phyloP scores from a whole-genome alignment of 2,888 invertebrate species.

The Eristalis tenax region DNA sequence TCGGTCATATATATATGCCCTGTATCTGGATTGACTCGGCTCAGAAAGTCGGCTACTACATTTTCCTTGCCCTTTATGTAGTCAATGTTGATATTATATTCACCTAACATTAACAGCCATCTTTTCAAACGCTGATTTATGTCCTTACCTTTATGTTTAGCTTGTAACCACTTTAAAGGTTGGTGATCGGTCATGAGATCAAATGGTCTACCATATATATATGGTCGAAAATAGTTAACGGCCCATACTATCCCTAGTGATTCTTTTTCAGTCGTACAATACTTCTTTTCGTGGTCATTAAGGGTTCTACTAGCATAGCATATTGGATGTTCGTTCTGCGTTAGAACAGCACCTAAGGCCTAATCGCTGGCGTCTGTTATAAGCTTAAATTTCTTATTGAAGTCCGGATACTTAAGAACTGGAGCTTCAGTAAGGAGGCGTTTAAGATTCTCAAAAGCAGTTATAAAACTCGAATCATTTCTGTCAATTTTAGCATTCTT shows the following conservation, averaged over 20 bases:
- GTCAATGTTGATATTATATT: too few relatives aligned
- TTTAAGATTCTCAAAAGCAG: not conserved
- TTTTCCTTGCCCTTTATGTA: conserved; percentile 13
- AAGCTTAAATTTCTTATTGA: not conserved
- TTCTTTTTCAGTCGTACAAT: too few relatives aligned
- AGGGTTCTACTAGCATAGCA: not conserved
- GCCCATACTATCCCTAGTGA: too few relatives aligned
- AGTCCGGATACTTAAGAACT: not conserved
- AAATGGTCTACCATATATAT: not conserved
- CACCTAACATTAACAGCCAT: not conserved
- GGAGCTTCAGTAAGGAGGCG: not conserved
- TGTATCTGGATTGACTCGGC: not conserved
- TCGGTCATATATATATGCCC: conserved; percentile 1
- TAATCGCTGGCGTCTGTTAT: conserved; percentile 1
- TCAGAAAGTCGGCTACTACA: conserved; percentile 1
- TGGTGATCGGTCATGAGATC: not conserved
- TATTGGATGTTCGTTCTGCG: not conserved
- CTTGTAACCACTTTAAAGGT: too few relatives aligned
- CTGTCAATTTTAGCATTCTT: not conserved
- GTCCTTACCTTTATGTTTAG: not conserved
- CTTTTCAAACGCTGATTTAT: not conserved
- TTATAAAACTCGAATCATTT: not conserved
- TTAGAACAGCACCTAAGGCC: not conserved
- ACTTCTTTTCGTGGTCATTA: not conserved
- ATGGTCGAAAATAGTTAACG: not conserved